Evolutionary conservation across 1,140 invertebrate genomes (phyloP), one percentile per base, ranked within the genome.

Genomic region (Plodia interpunctella): DNA sequence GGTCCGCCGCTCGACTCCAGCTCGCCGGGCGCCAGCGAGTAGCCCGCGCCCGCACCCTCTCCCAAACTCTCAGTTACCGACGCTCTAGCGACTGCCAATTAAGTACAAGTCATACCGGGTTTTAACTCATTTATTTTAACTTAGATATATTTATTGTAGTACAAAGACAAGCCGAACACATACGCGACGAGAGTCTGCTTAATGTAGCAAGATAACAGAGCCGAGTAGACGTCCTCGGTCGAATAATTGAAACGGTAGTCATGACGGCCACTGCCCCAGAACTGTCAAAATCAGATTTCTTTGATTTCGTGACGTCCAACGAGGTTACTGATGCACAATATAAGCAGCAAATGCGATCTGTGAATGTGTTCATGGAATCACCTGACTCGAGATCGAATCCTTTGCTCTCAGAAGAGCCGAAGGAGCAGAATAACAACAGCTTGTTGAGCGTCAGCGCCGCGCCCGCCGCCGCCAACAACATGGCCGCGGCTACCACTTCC

Each of bases 241-340:
- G 57, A 68, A 72, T 59, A 61, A 78, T 70, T 75, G 68, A 85
- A 88, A 76, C 78, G 78, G 95, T 95, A 95, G 94, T 95, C 91
- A 92, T 96, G 80, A 94, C 93, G 78, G 94, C 95, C 90, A 92
- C 94, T 83, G 94, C 95, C 88, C 92, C 92, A 74, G 91, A 92
- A 81, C 92, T 95, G 84, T 87, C 90, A 73, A 96, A 96, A 83
- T 94, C 94, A 53, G 95, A 96, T 84, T 96, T 96, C 90, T 96
- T 96, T 88, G 95, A 96, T 80, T 95, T 96, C 84, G 95, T 96
- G 44, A 94, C 94, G n/a, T 94, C 94, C 5, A 94, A 94, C 56
- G 94, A 91, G 83, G 91, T 78, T 81, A 93, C 86, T 83, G 92
- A 91, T 76, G 90, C 82, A 49, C 92, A 92, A 72, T 92, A 92